A percentile compares a stretch with the other conserved stretches of the same genome.
Evolutionary conservation across 2,113 vertebrate genomes (phyloP).

Genomic region (Ovis canadensis): DNA sequence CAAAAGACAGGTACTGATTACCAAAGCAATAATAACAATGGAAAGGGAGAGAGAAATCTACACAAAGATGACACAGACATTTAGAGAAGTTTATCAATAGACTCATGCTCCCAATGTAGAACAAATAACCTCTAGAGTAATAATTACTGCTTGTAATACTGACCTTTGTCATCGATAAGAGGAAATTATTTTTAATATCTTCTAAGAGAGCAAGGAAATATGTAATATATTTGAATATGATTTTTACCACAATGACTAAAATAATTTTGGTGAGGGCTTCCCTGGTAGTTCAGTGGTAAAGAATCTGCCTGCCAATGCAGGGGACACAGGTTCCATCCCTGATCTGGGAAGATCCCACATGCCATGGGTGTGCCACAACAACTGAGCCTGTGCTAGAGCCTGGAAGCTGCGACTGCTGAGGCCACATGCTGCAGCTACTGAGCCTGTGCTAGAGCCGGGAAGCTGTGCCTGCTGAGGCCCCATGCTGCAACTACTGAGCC

Average conservation of each 20-base stretch:
- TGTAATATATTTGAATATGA: background rate
- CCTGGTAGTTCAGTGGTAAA: background rate
- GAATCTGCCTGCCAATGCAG: background rate
- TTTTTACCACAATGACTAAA: background rate
- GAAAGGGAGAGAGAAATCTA: background rate
- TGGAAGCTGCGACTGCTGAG: background rate
- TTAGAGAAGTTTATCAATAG: background rate
- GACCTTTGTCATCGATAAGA: background rate
- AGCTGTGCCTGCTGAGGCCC: background rate
- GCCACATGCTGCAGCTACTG: accelerated
- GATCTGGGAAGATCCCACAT: background rate
- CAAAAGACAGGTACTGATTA: background rate
- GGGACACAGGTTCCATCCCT: background rate
- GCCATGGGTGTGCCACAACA: background rate
- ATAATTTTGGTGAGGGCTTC: background rate
- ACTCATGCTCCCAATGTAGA: background rate
- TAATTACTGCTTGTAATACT: background rate
- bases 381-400: background rate
- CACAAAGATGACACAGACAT: background rate
- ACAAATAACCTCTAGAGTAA: background rate
- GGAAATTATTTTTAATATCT: background rate
- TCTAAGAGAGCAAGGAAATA: background rate
- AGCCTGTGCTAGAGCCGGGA: background rate
- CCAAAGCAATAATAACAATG: background rate
- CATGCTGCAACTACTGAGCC: background rate